These are phyloP conservation scores for Portevinia maculata DNA, from an alignment of 2,888 invertebrate species.

Conservation along the genomic window DNA sequence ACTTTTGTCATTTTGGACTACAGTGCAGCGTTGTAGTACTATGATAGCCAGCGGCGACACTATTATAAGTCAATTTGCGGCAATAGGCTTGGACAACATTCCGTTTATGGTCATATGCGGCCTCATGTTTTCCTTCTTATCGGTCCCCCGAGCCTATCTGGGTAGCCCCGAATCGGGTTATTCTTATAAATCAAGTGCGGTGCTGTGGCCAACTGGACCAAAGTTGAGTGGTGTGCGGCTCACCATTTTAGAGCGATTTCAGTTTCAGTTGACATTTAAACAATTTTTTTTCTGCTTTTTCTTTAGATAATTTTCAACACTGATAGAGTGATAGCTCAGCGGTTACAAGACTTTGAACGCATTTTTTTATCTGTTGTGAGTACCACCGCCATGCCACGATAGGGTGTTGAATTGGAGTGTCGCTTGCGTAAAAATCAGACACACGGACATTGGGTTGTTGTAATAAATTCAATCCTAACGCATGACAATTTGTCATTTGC, in stretches of 20 bases:
- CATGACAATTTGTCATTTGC: conserved; percentile 73
- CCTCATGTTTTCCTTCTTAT: conserved; percentile 30
- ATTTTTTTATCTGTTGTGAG: conserved; percentile 32
- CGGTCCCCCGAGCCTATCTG: conserved; percentile 9
- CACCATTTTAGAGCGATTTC: conserved; percentile 68
- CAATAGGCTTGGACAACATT: conserved; percentile 64
- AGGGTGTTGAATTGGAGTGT: conserved; percentile 16
- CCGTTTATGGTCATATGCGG: conserved; percentile 55
- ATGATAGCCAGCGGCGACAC: conserved; percentile 19
- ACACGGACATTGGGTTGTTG: conserved; percentile 40
- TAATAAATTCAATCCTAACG: conserved; percentile 64
- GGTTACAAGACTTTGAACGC: conserved; percentile 37
- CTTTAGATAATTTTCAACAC: conserved; percentile 51
- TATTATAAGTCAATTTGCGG: conserved; percentile 64
- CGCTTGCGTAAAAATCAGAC: conserved; percentile 49
- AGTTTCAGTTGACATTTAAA: conserved; percentile 66
- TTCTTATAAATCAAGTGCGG: conserved; percentile 63
- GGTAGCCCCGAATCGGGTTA: conserved; percentile 64
- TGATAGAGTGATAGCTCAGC: conserved; percentile 47
- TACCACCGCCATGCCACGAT: background rate
- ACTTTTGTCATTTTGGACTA: too few relatives aligned
- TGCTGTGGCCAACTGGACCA: conserved; percentile 60
- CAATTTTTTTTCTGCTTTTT: conserved; percentile 31
- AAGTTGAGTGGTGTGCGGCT: conserved; percentile 52
- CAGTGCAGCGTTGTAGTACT: conserved; percentile 34